phyloP scores from a whole-genome alignment of 2,113 vertebrate genomes.

The Synodontis membranacea region DNA sequence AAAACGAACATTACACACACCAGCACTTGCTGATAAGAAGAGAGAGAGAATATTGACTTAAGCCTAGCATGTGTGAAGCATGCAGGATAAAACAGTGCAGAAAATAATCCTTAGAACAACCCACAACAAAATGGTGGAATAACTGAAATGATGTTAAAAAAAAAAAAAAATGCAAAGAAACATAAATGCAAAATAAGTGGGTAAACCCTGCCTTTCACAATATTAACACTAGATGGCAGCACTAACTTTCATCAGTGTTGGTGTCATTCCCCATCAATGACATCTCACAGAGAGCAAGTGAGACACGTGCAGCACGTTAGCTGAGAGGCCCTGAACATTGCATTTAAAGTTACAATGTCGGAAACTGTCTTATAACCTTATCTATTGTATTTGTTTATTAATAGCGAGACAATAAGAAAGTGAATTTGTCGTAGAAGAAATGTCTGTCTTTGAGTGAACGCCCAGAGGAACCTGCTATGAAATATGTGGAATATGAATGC shows the following conservation, averaged over 20 bases:
- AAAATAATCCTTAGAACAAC: not conserved
- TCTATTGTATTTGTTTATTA: not conserved
- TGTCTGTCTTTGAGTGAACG: not conserved
- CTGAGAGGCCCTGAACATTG: too few species aligned
- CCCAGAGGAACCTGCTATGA: not conserved
- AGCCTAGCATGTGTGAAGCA: not conserved
- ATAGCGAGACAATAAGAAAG: not conserved
- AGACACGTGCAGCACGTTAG: too few species aligned
- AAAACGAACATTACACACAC: slow-evolving; percentile 20
- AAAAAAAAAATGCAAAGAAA: not conserved
- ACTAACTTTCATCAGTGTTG: too few species aligned
- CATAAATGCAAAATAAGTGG: not conserved
- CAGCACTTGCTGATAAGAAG: slow-evolving; percentile 11
- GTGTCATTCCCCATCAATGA: too few species aligned
- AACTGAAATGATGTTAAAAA: not conserved
- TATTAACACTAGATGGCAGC: too few species aligned
- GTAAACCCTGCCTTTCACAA: too few species aligned
- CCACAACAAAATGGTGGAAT: not conserved
- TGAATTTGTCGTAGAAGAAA: not conserved
- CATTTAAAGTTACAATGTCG: not conserved
- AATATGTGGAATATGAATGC: not conserved
- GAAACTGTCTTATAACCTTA: not conserved
- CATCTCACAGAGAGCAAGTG: too few species aligned
- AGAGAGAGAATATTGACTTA: not conserved
- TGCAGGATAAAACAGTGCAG: not conserved